Conservation (phyloP, 1,140 invertebrate species). For the Vanessa tameamea region DNA sequence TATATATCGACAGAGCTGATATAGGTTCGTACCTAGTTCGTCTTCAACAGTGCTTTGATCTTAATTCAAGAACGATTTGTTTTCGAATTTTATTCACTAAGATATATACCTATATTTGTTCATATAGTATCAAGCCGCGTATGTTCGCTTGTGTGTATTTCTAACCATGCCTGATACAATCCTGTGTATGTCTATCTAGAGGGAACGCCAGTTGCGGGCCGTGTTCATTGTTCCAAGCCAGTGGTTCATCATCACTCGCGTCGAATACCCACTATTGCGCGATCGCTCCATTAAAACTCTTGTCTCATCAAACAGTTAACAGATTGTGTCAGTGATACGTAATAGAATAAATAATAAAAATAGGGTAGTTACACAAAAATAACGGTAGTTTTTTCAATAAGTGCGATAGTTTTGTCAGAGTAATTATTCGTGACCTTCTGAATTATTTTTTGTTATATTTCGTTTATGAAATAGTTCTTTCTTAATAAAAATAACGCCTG, state of each 20-base stretch:
- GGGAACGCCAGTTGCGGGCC: conserved; percentile 47
- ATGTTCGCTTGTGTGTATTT: background rate
- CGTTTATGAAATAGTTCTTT: background rate
- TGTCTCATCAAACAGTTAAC: conserved; percentile 30
- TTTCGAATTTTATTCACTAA: too few species aligned
- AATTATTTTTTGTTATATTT: background rate
- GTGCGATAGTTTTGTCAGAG: too few species aligned
- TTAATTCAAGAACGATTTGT: too few species aligned
- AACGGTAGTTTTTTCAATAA: too few species aligned
- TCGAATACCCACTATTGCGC: conserved; percentile 50
- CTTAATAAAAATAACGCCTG: conserved; percentile 4
- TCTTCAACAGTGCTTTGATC: too few species aligned
- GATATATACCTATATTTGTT: too few species aligned
- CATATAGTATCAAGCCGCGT: too few species aligned
- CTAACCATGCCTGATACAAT: background rate
- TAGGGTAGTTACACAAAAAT: background rate
- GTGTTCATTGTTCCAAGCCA: conserved; percentile 76
- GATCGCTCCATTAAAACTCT: conserved; percentile 36
- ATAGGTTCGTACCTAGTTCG: too few species aligned
- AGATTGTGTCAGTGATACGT: conserved; percentile 17
- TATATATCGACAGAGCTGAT: too few species aligned
- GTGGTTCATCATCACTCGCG: conserved; percentile 68
- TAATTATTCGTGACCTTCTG: background rate
- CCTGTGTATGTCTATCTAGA: conserved; percentile 36
- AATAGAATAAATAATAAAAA: background rate